Base-by-base conservation (phyloP, 2,888 invertebrate genomes). In the Galerucella pusilla region DNA sequence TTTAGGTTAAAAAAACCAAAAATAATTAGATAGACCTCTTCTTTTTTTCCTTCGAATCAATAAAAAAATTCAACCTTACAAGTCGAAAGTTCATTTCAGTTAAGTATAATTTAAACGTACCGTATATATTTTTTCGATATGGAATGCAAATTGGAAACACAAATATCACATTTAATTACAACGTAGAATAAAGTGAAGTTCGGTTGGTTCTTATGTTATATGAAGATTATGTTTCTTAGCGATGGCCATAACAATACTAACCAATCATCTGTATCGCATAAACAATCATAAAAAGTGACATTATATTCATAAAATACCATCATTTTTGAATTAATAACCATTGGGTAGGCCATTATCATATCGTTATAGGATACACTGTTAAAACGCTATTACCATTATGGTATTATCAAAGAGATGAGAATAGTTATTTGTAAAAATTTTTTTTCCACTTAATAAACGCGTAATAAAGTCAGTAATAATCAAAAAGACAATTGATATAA, bases 251-350 rank as follows among this genome's bases (percentile, higher is more conserved):
- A 84, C 84, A 83, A 87, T 87, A 85, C 84, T 86, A 87, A 88
- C 87, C 88, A 87, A 88, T 88, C 88, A 88, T 87, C 83, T 86
- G 86, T 85, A 87, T 84, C 87, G 82, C 87, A 88, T 88, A 88
- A 88, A 88, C 84, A 87, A 87, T 85, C 87, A 87, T 87, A 88
- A 87, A 87, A 87, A 84, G 84, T 81, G 86, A 87, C 87, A 81
- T 87, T 86, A 87, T 86, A 84, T 84, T 81, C 87, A 84, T 87
- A 87, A 87, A 87, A 85, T 87, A 86, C 86, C 83, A 87, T 87
- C 85, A 86, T 86, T 86, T 85, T 84, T 82, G 85, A 86, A 87
- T 86, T 87, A 87, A 87, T 86, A 85, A 80, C 83, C 85, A 83
- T 84, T 80, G 82, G 81, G 78, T 77, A 80, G 81, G 82, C 81